Evolutionary conservation across 1,140 invertebrate genomes (phyloP), one percentile per base, ranked within the genome.

Genomic region (Cydia amplana): DNA sequence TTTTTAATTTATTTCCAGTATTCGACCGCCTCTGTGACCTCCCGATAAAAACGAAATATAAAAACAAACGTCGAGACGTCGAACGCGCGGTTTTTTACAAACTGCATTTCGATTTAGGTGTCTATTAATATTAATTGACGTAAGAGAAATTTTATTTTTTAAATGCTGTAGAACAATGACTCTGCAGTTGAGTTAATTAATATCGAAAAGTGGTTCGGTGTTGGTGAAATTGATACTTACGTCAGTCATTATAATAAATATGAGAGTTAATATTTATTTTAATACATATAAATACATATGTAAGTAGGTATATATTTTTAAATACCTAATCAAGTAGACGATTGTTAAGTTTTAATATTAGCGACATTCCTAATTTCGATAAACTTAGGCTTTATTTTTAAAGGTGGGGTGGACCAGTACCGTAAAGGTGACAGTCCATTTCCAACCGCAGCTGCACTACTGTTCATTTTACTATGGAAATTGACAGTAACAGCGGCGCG

Each of bases 91-190:
- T 83, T 88, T 89, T 89, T 91, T 86, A 75, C 78, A 72, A 25
- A 76, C 75, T 80, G 75, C 77, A 79, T 87, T 90, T 91, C 85
- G 82, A 84, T 84, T 87, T 82, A 85, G 86, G 86, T 89, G 88
- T 92, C 89, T 92, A 92, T 92, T 91, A 92, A 91, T 92, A 92
- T 91, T 92, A 92, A 92, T 92, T 91, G 90, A 87, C 85, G 85
- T 89, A 89, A 79, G 87, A 86, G 85, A 90, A 91, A 88, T 87
- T 84, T 85, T 77, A 80, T 77, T 80, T 85, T 82, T 82, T 83
- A 40, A 23, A 51, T 89, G 90, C 89, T 60, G 83, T 78, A 86
- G 89, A 92, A 92, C 88, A 90, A 89, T 92, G 89, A 92, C 90
- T 81, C 72, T 85, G 88, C 90, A 87, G 78, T 70, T 70, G 65